Evolutionary conservation across 23 tunicate species (phyloP), one percentile per base, ranked within the genome.

Genomic region (Botrylloides violaceus): DNA sequence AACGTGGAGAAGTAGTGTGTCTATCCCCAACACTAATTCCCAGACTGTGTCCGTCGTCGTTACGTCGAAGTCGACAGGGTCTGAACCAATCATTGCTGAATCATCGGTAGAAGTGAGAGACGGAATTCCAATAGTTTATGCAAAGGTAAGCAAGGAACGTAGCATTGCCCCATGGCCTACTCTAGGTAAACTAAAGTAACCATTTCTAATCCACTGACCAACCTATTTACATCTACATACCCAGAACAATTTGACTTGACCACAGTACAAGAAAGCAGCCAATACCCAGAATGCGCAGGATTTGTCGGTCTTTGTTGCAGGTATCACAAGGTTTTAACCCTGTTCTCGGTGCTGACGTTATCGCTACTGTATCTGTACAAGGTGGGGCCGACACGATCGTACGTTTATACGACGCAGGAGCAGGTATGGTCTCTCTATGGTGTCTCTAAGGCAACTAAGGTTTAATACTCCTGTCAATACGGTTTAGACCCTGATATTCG

Each of bases 271-370:
- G n/a, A n/a, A n/a, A n/a, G n/a, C n/a, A n/a, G n/a, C n/a, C n/a
- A n/a, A n/a, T n/a, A n/a, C n/a, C n/a, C n/a, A n/a, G n/a, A n/a
- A n/a, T n/a, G n/a, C n/a, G n/a, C n/a, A n/a, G n/a, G n/a, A n/a
- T n/a, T n/a, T n/a, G n/a, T n/a, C n/a, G n/a, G n/a, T n/a, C n/a
- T n/a, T n/a, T n/a, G 15, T 7, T 2, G 21, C 65, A 83, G 90
- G 90, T 83, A 20, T 30, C 82, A 7, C 71, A 43, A 36, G 90
- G 83, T 22, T 61, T 71, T 38, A 60, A 71, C 4, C 82, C 90
- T 0, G 76, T 83, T 34, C 28, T 83, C 1, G 65, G 56, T 3
- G 90, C 90, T 12, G 29, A 18, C 2, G 90, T 83, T 25, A 27
- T 24, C 2, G 90, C 90, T 27, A 61, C 38, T 33, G 71, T 83